These are phyloP conservation scores for Clinocottus analis DNA, from an alignment of 2,113 vertebrate species.

Conservation along the genomic window DNA sequence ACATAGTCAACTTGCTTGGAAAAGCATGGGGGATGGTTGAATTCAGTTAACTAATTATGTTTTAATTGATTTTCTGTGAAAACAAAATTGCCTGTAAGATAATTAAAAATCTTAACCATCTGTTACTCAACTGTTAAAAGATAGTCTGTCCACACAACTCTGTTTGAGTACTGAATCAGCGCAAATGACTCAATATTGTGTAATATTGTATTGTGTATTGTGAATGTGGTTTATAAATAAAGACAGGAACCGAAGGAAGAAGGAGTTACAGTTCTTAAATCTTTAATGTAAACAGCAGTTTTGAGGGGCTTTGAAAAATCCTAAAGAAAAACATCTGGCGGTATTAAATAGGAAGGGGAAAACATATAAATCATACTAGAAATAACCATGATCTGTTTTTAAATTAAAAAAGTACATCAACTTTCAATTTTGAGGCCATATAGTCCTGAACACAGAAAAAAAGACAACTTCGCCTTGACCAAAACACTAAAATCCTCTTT, in stretches of 20 bases:
- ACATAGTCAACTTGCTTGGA: background rate
- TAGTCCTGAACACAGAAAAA: constrained; percentile 55
- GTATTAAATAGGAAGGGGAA: constrained; percentile 78
- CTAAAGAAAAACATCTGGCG: constrained; percentile 75
- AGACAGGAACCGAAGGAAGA: constrained; percentile 25
- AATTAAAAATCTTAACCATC: background rate
- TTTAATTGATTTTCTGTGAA: background rate
- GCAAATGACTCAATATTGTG: background rate
- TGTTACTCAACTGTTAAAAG: background rate
- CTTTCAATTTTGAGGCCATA: constrained; percentile 74
- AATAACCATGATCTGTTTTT: constrained; percentile 75
- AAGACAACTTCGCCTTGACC: constrained; percentile 66
- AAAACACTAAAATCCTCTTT: constrained; percentile 65
- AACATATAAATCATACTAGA: constrained; percentile 77
- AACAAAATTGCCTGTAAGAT: background rate
- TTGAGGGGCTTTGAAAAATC: constrained; percentile 79
- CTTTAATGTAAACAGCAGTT: constrained; percentile 88
- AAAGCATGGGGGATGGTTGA: background rate
- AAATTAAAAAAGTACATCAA: constrained; percentile 76
- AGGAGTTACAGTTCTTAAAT: constrained; percentile 63
- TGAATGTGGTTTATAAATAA: constrained; percentile 11
- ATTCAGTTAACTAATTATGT: background rate
- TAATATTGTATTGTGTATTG: too few species aligned
- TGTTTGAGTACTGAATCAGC: background rate
- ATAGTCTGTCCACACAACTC: background rate